Evolutionary conservation across 2,888 invertebrate genomes (phyloP), one percentile per base, ranked within the genome.

Genomic region (Protonemura montana): DNA sequence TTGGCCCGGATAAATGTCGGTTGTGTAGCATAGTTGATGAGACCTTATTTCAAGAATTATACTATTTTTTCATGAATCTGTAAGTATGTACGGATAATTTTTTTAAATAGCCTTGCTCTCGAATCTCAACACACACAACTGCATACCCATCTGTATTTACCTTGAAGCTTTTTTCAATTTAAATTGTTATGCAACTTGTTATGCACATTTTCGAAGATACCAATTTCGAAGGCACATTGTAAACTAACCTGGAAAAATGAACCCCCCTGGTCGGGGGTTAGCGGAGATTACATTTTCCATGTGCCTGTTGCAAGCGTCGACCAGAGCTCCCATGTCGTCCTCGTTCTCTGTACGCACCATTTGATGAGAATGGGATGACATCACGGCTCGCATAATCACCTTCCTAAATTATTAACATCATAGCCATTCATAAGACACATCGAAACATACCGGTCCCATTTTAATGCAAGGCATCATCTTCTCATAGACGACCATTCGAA

Each of bases 291-390:
- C 81, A 35, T 85, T 82, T 21, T 5, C 16, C 25, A 42, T 76
- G 27, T 87, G 85, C 30, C 90, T 91, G 84, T 91, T 92, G 89
- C 94, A 94, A 7, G 94, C 93, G 85, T 92, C 92, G 89, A 93
- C 93, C 86, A 94, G 90, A 88, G 94, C 93, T 76, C 92, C 90
- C 1, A 94, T 93, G 0, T 94, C 93, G 86, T 94, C 93, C 85
- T 92, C 92, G n/a, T 94, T 93, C 89, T 94, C 94, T 89, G 94
- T 94, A 5, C 94, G 92, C 5, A 94, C 93, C 27, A 82, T 82
- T 35, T 82, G 85, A 26, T 83, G 85, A 7, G 85, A 81, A 0
- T 86, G 21, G 21, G 82, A 82, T 35, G 82, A 42, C 84, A 84
- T 26, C 76, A 84, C 84, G 0, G 76, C 84, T 10, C 76, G 26